Percentiles rank a stretch among this genome's conserved stretches.
phyloP scores from a whole-genome alignment of 1,140 invertebrate genomes.

The Neuroterus valhalla region DNA sequence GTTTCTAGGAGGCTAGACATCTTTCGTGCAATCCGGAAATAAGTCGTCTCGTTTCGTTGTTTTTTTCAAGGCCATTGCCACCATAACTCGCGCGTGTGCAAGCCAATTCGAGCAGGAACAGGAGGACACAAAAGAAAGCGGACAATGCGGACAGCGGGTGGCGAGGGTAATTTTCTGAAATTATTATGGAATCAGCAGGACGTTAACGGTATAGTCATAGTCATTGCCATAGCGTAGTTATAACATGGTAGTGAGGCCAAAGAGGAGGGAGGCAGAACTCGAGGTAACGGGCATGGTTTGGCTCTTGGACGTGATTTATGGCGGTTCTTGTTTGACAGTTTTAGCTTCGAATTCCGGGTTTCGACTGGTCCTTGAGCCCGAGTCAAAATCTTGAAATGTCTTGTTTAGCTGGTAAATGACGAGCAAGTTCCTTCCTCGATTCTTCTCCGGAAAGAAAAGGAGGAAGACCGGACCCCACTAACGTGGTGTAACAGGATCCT shows the following conservation, averaged over 20 bases:
- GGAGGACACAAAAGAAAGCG: slow-evolving; percentile 9
- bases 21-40: slow-evolving; percentile 5
- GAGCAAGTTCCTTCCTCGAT: slow-evolving; percentile 3
- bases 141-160: slow-evolving; percentile 7
- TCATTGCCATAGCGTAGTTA: not conserved
- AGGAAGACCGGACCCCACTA: not conserved
- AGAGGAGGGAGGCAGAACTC: not conserved
- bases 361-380: slow-evolving; percentile 12
- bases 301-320: slow-evolving; percentile 13
- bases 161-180: slow-evolving; percentile 13
- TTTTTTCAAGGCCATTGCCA: not conserved
- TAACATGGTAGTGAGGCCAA: not conserved
- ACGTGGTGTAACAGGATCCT: not conserved
- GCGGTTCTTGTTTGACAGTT: not conserved
- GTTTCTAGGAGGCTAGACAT: not conserved
- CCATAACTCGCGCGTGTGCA: not conserved
- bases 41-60: slow-evolving; percentile 2
- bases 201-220: slow-evolving; percentile 12
- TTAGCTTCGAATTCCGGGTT: not conserved
- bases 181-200: slow-evolving; percentile 30
- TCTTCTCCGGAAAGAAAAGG: not conserved
- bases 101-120: not conserved
- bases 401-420: slow-evolving; percentile 23
- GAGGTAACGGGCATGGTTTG: not conserved
- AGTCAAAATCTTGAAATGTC: slow-evolving; percentile 1